These are phyloP conservation scores for Manduca sexta DNA, from an alignment of 1,140 invertebrate genomes.

Conservation along the genomic window DNA sequence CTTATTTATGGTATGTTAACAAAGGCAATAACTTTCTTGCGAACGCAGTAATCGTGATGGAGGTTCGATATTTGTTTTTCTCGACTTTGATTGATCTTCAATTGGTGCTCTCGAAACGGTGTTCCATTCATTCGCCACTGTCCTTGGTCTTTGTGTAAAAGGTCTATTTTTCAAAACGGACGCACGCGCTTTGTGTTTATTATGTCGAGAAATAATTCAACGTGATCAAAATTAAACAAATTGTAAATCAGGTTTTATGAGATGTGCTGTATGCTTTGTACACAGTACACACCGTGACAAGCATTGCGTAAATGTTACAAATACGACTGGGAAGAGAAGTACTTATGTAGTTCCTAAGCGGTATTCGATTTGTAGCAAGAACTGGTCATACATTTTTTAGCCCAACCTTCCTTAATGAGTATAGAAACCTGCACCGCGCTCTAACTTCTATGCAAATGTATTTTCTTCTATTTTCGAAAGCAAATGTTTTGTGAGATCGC, in stretches of 20 bases:
- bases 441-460: conserved; percentile 28
- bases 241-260: no score
- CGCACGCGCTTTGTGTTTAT: no score
- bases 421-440: conserved; percentile 15
- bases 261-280: no score
- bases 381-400: conserved; percentile 7
- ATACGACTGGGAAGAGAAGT: conserved; percentile 4
- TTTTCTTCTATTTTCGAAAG: conserved; percentile 32
- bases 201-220: no score
- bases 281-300: no score
- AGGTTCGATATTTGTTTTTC: conserved; percentile 3
- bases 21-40: conserved; percentile 30
- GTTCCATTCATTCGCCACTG: no score
- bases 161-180: no score
- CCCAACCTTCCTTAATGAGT: conserved; percentile 23
- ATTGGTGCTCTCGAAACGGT: no score
- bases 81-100: no score
- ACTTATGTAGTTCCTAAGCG: conserved; percentile 7
- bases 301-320: no score
- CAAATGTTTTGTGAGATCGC: conserved; percentile 20
- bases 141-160: no score
- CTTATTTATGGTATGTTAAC: conserved; percentile 23
- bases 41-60: conserved; percentile 10
- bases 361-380: conserved; percentile 9
- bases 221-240: no score